Percentiles rank a stretch among this genome's conserved stretches.
Conservation (phyloP, 92 coral and sea anemone species). For the Diadumene lineata region DNA sequence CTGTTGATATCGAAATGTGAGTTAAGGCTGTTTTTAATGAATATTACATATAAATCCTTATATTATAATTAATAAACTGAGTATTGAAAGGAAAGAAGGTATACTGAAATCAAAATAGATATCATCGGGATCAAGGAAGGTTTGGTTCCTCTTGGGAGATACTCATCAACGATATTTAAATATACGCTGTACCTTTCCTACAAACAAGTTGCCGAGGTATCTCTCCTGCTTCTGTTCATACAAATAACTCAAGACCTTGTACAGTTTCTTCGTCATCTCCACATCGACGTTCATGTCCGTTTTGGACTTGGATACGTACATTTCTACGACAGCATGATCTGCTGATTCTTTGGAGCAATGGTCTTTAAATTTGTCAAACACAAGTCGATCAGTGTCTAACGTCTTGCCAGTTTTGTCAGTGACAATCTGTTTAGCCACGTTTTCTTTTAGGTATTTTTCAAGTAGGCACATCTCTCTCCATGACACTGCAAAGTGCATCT, state of each 20-base stretch:
- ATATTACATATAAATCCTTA: too few relatives aligned
- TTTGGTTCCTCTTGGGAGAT: too few relatives aligned
- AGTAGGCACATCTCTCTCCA: conserved; percentile 62
- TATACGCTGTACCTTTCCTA: conserved; percentile 60
- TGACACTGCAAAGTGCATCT: conserved; percentile 37
- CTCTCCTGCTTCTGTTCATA: conserved; percentile 43
- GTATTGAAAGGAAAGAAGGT: too few relatives aligned
- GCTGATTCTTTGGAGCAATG: conserved; percentile 20
- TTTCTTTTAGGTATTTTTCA: conserved; percentile 42
- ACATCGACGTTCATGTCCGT: conserved; percentile 28
- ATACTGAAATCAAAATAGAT: too few relatives aligned
- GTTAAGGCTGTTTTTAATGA: too few relatives aligned
- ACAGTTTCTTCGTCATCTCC: conserved; percentile 59
- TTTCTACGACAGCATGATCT: conserved; percentile 22
- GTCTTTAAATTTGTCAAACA: conserved; percentile 48
- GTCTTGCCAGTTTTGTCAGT: conserved; percentile 14
- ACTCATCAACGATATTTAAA: too few relatives aligned
- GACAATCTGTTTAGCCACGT: conserved; percentile 32
- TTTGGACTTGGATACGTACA: conserved; percentile 21
- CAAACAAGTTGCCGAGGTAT: conserved; percentile 42
- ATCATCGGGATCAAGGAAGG: too few relatives aligned
- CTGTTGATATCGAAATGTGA: too few relatives aligned
- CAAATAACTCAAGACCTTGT: conserved; percentile 42
- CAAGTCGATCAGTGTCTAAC: conserved; percentile 7
- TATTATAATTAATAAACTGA: too few relatives aligned